These are phyloP conservation scores for Lampropteryx suffumata DNA, from an alignment of 2,888 invertebrate species.

Conservation along the genomic window DNA sequence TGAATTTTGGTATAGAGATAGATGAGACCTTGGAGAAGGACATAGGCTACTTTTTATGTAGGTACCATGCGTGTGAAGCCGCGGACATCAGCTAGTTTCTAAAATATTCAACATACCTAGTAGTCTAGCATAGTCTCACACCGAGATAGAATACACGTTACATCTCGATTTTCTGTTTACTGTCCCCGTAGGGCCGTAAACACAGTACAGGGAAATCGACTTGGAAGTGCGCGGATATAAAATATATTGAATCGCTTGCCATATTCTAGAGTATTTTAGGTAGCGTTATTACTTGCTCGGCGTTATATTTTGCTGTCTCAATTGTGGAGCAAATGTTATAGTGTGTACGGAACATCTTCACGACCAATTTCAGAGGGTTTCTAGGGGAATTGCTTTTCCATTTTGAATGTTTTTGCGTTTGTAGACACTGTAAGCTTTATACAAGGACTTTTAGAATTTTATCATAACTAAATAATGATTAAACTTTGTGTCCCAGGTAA, in stretches of 20 bases:
- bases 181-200: conserved; percentile 46
- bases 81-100: too few relatives aligned
- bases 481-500: too few relatives aligned
- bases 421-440: background rate
- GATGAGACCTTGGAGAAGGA: too few relatives aligned
- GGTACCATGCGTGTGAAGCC: too few relatives aligned
- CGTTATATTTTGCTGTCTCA: conserved; percentile 12
- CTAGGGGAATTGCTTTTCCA: conserved; percentile 5
- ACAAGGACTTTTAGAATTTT: too few relatives aligned
- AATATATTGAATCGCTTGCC: conserved; percentile 41
- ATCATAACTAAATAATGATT: too few relatives aligned
- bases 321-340: conserved; percentile 12
- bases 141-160: conserved; percentile 33
- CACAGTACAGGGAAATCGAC: conserved; percentile 46
- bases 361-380: conserved; percentile 6
- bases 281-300: conserved; percentile 11
- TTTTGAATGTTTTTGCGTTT: background rate
- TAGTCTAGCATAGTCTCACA: conserved; percentile 6
- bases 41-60: too few relatives aligned
- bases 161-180: conserved; percentile 44
- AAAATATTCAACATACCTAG: conserved; percentile 11
- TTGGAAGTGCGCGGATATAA: conserved; percentile 43
- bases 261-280: conserved; percentile 21
- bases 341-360: conserved; percentile 4
- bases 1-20: too few relatives aligned